phyloP scores from a whole-genome alignment of 2,888 invertebrate genomes.

The Drosophila melanosoma region DNA sequence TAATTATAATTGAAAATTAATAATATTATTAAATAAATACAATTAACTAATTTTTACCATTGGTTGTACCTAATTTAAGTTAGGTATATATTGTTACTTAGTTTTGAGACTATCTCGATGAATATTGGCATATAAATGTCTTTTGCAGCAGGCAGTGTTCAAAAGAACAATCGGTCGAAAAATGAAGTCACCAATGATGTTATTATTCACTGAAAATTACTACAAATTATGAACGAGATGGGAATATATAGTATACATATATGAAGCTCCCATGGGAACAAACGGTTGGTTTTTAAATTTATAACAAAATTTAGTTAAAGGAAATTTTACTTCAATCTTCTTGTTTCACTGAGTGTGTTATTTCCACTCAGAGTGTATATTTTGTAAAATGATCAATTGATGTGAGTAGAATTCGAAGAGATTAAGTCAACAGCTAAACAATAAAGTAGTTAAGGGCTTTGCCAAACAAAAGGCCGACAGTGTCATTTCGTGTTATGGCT shows the following conservation, averaged over 20 bases:
- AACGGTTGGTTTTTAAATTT: not conserved
- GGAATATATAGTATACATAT: not conserved
- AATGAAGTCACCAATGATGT: not conserved
- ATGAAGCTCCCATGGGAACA: not conserved
- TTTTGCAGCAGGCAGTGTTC: not conserved
- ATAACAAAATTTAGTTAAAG: not conserved
- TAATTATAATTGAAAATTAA: not conserved
- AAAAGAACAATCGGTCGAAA: not conserved
- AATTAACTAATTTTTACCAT: not conserved
- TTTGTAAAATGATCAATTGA: conserved; percentile 34
- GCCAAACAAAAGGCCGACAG: conserved; percentile 45
- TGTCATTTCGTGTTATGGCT: conserved; percentile 44
- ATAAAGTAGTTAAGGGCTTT: conserved; percentile 49
- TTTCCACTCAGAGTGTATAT: conserved; percentile 16
- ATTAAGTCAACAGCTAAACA: conserved; percentile 42
- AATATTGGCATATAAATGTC: not conserved
- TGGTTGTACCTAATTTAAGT: not conserved
- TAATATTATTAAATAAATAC: not conserved
- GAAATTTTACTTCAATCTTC: not conserved
- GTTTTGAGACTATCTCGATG: not conserved
- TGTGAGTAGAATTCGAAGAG: conserved; percentile 20
- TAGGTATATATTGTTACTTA: not conserved
- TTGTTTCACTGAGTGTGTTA: not conserved
- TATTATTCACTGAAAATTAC: not conserved
- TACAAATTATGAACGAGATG: not conserved